Evolutionary conservation across 1,140 invertebrate species (phyloP).

Genomic region (Danaus melanippus): DNA sequence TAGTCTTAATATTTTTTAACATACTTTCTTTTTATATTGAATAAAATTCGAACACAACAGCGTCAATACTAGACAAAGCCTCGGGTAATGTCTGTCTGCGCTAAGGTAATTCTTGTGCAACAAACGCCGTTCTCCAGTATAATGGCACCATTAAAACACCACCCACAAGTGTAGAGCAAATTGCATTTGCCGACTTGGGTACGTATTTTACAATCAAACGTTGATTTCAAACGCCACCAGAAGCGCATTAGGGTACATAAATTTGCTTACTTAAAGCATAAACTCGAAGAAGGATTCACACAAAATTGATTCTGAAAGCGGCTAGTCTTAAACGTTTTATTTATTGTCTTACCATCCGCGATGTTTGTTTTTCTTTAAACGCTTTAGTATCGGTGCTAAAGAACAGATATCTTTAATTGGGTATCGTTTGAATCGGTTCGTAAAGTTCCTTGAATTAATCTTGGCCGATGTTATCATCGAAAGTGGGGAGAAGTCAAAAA

Average conservation of each 20-base stretch:
- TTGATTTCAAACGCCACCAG: constrained; percentile 62
- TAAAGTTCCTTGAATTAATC: constrained; percentile 13
- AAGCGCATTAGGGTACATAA: constrained; percentile 62
- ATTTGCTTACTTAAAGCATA: constrained; percentile 60
- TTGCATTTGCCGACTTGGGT: constrained; percentile 59
- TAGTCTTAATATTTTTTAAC: too few species aligned
- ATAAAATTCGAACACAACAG: constrained; percentile 19
- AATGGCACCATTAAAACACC: constrained; percentile 65
- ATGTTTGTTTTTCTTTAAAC: too few species aligned
- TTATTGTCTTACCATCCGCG: constrained; percentile 29
- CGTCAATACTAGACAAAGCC: constrained; percentile 32
- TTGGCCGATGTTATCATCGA: constrained; percentile 20
- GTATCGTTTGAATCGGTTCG: constrained; percentile 11
- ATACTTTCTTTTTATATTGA: too few species aligned
- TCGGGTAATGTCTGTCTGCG: constrained; percentile 38
- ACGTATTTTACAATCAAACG: constrained; percentile 68
- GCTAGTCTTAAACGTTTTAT: constrained; percentile 43
- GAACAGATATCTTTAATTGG: constrained; percentile 15
- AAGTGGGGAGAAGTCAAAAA: constrained; percentile 28
- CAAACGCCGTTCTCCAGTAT: constrained; percentile 50
- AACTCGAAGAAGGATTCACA: constrained; percentile 50
- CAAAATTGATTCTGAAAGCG: constrained; percentile 49
- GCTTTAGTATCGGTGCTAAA: too few species aligned
- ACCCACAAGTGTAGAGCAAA: constrained; percentile 64
- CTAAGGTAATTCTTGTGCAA: constrained; percentile 59